Conservation (phyloP, 2,888 invertebrate species). For the Escarpia spicata region DNA sequence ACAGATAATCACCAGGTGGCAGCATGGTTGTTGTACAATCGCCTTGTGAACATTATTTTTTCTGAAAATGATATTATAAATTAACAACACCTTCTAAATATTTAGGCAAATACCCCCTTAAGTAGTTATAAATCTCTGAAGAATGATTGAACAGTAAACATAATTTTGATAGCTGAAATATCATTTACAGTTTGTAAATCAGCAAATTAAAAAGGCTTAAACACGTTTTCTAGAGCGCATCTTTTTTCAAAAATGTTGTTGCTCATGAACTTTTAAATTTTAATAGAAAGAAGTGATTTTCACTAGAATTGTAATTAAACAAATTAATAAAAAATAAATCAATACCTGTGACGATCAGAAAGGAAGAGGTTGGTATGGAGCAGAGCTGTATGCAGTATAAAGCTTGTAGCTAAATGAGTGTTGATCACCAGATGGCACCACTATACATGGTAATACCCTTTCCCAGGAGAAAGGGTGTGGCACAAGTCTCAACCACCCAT, state of each 20-base stretch:
- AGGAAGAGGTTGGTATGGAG: too few species aligned
- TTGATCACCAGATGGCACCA: slow-evolving; percentile 2
- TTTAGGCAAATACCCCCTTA: too few species aligned
- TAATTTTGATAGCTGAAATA: not conserved
- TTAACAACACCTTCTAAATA: not conserved
- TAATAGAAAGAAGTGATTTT: too few species aligned
- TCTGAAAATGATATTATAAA: not conserved
- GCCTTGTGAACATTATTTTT: not conserved
- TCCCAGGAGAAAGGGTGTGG: not conserved
- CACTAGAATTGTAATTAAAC: too few species aligned
- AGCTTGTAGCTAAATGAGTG: not conserved
- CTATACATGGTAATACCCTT: not conserved
- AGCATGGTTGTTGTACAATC: not conserved
- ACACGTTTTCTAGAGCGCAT: too few species aligned
- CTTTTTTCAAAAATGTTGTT: too few species aligned
- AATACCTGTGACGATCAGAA: too few species aligned
- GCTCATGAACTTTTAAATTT: too few species aligned
- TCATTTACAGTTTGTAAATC: not conserved
- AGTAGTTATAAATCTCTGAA: too few species aligned
- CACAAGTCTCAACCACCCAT: too few species aligned
- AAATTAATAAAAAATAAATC: too few species aligned
- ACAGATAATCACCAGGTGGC: not conserved
- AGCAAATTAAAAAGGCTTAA: too few species aligned
- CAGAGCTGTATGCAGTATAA: not conserved
- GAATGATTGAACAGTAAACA: not conserved